Evolutionary conservation across 2,888 invertebrate genomes (phyloP).

Genomic region (Campaea margaritaria): DNA sequence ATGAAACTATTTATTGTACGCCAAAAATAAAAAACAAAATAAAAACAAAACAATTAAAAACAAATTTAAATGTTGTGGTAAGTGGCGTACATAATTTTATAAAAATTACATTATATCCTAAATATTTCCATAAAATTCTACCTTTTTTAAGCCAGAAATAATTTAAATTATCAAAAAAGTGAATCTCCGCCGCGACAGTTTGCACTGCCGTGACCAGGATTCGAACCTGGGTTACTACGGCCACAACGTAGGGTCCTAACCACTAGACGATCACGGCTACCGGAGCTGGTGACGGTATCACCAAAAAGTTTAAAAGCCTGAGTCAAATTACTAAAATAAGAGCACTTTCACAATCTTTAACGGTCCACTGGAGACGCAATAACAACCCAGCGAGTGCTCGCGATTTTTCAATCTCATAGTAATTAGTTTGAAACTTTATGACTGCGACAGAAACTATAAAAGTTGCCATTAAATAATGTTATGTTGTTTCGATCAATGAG

Average conservation of each 20-base stretch:
- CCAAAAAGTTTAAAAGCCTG: slow-evolving; percentile 24
- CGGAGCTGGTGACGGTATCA: slow-evolving; percentile 53
- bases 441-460: not conserved
- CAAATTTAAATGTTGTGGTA: no score
- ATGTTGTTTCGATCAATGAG: no score
- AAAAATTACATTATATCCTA: no score
- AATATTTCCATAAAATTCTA: no score
- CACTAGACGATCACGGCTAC: slow-evolving; percentile 89
- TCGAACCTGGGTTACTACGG: slow-evolving; percentile 91
- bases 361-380: slow-evolving; percentile 20
- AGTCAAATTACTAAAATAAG: slow-evolving; percentile 5
- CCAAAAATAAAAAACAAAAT: no score
- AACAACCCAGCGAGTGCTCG: not conserved
- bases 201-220: slow-evolving; percentile 72
- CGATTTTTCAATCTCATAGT: slow-evolving; percentile 9
- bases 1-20: no score
- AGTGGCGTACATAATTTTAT: no score
- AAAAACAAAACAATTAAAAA: no score
- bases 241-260: slow-evolving; percentile 90
- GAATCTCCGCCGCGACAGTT: slow-evolving; percentile 62
- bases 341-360: slow-evolving; percentile 23
- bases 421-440: slow-evolving; percentile 7
- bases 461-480: no score
- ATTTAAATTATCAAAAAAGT: slow-evolving; percentile 33
- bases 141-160: no score